Percentiles rank a stretch among this genome's conserved stretches.
Evolutionary conservation across 2,888 invertebrate species (phyloP).

Genomic region (Embidobia sp.): DNA sequence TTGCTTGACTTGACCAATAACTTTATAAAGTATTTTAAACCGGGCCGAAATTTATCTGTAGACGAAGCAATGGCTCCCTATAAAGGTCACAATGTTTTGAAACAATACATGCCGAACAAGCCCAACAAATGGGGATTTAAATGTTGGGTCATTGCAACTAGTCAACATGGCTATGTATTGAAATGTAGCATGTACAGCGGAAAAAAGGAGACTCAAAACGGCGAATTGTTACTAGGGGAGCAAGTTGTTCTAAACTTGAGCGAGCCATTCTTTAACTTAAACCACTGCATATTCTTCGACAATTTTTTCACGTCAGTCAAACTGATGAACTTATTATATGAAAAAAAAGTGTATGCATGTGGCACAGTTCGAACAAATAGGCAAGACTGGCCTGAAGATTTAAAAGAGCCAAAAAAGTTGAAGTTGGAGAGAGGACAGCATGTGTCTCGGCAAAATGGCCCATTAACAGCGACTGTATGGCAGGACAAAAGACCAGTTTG

Average conservation of each 20-base stretch:
- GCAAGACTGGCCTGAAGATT: conserved; percentile 25
- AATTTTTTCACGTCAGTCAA: conserved; percentile 24
- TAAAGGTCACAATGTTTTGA: conserved; percentile 34
- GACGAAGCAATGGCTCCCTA: conserved; percentile 30
- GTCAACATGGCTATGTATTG: conserved; percentile 10
- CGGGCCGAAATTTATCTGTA: conserved; percentile 23
- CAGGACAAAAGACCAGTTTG: conserved; percentile 25
- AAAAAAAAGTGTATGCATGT: conserved; percentile 18
- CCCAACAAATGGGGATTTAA: conserved; percentile 41
- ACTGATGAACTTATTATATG: conserved; percentile 10
- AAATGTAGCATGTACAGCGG: conserved; percentile 16
- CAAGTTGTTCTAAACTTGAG: conserved; percentile 29
- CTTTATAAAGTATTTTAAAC: conserved; percentile 24
- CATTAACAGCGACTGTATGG: conserved; percentile 7
- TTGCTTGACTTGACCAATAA: conserved; percentile 13
- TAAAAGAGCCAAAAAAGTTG: neutral
- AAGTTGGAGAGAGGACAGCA: conserved; percentile 5
- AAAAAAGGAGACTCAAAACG: conserved; percentile 22
- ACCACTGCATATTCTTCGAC: conserved; percentile 24
- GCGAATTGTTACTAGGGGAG: conserved; percentile 15
- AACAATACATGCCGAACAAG: conserved; percentile 37
- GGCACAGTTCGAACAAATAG: conserved; percentile 23
- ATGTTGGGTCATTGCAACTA: conserved; percentile 22
- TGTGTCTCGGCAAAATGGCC: neutral
- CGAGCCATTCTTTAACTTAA: conserved; percentile 5